phyloP scores from a whole-genome alignment of 92 coral and sea anemone genomes.

The Palythoa heliodiscus region DNA sequence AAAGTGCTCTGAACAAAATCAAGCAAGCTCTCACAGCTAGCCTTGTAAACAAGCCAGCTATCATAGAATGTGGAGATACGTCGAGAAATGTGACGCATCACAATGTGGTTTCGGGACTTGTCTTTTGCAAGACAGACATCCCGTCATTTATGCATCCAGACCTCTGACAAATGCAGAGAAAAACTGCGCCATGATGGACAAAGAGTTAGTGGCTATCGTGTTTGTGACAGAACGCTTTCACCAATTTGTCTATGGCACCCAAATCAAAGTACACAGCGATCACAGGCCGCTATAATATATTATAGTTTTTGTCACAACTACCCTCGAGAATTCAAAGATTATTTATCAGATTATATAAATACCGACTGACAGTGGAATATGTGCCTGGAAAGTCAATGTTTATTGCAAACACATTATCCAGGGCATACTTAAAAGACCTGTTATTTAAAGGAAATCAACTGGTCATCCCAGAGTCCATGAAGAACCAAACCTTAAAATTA shows the following conservation, averaged over 20 bases:
- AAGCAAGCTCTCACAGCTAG: conserved; percentile 47
- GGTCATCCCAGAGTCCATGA: too few species aligned
- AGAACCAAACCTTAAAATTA: too few species aligned
- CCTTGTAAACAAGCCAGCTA: too few species aligned
- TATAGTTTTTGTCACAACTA: conserved; percentile 48
- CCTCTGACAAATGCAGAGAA: conserved; percentile 39
- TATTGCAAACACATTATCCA: too few species aligned
- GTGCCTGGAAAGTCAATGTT: too few species aligned
- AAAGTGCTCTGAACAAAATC: conserved; percentile 47
- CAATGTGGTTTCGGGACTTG: conserved; percentile 48
- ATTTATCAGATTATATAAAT: conserved; percentile 47
- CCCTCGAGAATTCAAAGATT: conserved; percentile 54
- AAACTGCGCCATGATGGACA: conserved; percentile 52
- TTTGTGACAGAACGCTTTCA: conserved; percentile 52
- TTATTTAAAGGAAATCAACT: too few species aligned
- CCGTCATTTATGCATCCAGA: conserved; percentile 55
- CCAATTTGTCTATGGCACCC: conserved; percentile 40
- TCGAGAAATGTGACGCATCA: conserved; percentile 61
- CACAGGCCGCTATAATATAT: conserved; percentile 58
- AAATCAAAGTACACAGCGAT: conserved; percentile 41
- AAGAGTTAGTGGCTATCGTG: conserved; percentile 52
- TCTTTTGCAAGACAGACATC: conserved; percentile 53
- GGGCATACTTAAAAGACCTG: too few species aligned
- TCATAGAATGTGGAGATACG: too few species aligned
- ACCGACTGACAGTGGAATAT: background rate